Evolutionary conservation across 2,113 vertebrate species (phyloP).

Genomic region (Origma solitaria): DNA sequence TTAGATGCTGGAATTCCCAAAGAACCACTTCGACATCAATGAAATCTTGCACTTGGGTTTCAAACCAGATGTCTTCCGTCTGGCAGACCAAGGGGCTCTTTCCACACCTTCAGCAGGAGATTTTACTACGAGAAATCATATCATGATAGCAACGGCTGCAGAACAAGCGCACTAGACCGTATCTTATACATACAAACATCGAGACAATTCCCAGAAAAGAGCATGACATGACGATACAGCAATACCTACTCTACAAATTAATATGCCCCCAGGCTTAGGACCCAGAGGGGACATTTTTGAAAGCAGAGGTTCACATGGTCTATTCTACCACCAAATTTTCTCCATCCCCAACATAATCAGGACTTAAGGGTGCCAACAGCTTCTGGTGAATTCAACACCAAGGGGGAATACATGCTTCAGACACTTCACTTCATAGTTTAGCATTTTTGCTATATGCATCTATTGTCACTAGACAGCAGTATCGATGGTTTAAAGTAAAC

Average conservation of each 20-base stretch:
- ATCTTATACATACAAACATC: background rate
- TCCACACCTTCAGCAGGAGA: background rate
- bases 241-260: background rate
- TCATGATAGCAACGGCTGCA: background rate
- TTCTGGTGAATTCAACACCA: background rate
- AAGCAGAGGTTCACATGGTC: rapidly evolving
- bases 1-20: background rate
- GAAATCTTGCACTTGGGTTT: too few species aligned
- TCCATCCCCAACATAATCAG: background rate
- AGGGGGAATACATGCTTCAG: background rate
- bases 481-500: background rate
- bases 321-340: background rate
- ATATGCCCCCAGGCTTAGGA: background rate
- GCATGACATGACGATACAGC: background rate
- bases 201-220: background rate
- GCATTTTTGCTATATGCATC: background rate
- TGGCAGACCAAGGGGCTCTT: background rate
- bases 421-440: background rate
- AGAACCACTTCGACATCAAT: background rate
- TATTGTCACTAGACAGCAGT: background rate
- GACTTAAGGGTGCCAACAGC: background rate
- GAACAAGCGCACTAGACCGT: background rate
- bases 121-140: background rate
- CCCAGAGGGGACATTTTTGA: background rate
- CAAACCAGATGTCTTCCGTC: background rate